phyloP scores from a whole-genome alignment of 2,888 invertebrate species.

The Ectemnius continuus region DNA sequence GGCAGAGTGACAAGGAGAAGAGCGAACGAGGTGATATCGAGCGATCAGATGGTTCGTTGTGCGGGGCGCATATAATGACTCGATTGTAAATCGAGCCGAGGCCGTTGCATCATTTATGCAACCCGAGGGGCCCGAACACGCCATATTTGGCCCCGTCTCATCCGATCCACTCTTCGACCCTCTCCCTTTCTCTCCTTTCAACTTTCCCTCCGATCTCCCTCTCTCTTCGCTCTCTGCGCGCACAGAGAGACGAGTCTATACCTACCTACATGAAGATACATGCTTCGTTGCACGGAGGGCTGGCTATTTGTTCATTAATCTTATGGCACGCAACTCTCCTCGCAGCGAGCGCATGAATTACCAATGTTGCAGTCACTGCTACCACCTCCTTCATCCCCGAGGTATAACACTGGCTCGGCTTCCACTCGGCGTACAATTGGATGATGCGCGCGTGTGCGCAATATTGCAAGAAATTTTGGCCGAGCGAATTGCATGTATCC shows the following conservation, averaged over 20 bases:
- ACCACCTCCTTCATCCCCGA: slow-evolving; percentile 13
- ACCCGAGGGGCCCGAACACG: slow-evolving; percentile 60
- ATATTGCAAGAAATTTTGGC: no score
- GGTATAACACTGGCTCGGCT: no score
- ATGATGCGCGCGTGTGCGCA: no score
- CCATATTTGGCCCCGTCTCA: slow-evolving; percentile 69
- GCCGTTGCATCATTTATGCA: slow-evolving; percentile 66
- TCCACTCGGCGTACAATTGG: no score
- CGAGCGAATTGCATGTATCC: no score
- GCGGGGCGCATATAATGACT: slow-evolving; percentile 60
- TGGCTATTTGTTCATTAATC: slow-evolving; percentile 75
- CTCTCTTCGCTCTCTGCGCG: slow-evolving; percentile 54
- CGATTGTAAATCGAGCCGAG: slow-evolving; percentile 62
- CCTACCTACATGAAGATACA: neutral
- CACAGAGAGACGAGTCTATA: neutral
- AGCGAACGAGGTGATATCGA: neutral
- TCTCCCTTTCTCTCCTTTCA: slow-evolving; percentile 13
- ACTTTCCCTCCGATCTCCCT: slow-evolving; percentile 22
- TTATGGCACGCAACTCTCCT: slow-evolving; percentile 71
- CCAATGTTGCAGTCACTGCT: slow-evolving; percentile 46
- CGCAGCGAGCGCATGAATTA: slow-evolving; percentile 54
- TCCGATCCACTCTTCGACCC: slow-evolving; percentile 53
- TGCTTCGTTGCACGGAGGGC: slow-evolving; percentile 44
- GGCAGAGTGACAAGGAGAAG: neutral
- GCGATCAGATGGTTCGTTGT: slow-evolving; percentile 51